These are phyloP conservation scores for Cephus pygmeus DNA, from an alignment of 2,888 invertebrate genomes.

Conservation along the genomic window DNA sequence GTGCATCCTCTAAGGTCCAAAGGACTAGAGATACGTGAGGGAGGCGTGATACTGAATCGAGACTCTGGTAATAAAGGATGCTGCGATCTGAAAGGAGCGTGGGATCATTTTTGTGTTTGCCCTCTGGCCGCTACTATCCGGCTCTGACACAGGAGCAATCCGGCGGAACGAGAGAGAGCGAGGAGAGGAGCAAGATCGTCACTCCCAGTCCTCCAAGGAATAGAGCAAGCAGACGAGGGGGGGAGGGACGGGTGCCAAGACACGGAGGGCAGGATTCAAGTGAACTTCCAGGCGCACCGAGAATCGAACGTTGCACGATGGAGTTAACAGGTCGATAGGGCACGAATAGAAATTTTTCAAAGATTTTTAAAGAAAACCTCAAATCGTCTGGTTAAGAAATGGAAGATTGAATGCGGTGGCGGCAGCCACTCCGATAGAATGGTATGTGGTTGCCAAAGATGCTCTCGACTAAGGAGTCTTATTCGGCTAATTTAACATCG, in stretches of 20 bases:
- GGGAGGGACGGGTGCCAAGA: no score
- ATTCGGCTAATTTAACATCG: conserved; percentile 59
- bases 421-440: background rate
- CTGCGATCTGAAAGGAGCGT: conserved; percentile 58
- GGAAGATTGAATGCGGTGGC: background rate
- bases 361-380: background rate
- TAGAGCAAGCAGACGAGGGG: no score
- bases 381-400: background rate
- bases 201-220: no score
- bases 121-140: conserved; percentile 9
- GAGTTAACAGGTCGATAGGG: no score
- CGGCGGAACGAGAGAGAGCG: no score
- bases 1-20: conserved; percentile 35
- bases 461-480: conserved; percentile 16
- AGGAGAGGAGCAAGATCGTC: no score
- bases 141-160: background rate
- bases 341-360: no score
- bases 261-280: conserved; percentile 17
- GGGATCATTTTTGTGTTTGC: conserved; percentile 53
- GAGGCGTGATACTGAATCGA: conserved; percentile 65
- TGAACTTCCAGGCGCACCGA: background rate
- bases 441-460: background rate
- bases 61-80: conserved; percentile 63
- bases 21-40: conserved; percentile 42
- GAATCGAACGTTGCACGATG: no score